A percentile compares a stretch with the other conserved stretches of the same genome.
Conservation (phyloP, 1,140 invertebrate species). For the Drosophila yakuba region DNA sequence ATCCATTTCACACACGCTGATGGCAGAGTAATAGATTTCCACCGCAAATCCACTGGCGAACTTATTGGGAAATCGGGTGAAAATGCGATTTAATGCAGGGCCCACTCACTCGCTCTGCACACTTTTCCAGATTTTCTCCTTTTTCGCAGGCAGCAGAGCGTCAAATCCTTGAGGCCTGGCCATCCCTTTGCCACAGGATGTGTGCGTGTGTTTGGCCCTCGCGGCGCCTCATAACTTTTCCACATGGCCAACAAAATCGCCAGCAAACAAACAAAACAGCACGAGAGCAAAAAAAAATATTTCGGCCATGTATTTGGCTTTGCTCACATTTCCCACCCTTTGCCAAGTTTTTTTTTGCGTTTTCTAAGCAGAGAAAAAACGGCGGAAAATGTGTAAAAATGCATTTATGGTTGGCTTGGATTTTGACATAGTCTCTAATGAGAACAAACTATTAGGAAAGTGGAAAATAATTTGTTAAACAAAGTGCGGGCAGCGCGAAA, state of each 20-base stretch:
- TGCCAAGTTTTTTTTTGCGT: neutral
- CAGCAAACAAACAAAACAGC: slow-evolving; percentile 16
- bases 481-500: neutral
- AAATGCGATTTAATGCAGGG: slow-evolving; percentile 20
- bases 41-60: slow-evolving; percentile 12
- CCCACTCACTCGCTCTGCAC: neutral
- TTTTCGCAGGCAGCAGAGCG: slow-evolving; percentile 25
- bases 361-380: neutral
- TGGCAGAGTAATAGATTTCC: slow-evolving; percentile 8
- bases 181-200: slow-evolving; percentile 1
- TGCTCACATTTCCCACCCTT: neutral
- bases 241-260: slow-evolving; percentile 38
- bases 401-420: neutral
- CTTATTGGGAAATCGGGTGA: slow-evolving; percentile 15
- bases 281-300: slow-evolving; percentile 14
- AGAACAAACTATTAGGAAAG: neutral
- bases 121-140: slow-evolving; percentile 6
- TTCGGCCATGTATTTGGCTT: slow-evolving; percentile 1
- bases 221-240: slow-evolving; percentile 60
- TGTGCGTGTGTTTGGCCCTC: slow-evolving; percentile 21
- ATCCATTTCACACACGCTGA: slow-evolving; percentile 12
- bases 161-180: slow-evolving; percentile 32
- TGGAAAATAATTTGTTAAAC: neutral
- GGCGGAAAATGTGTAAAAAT: neutral
- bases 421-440: neutral